A percentile compares a stretch with the other conserved stretches of the same genome.
phyloP scores from a whole-genome alignment of 2,797 vertebrate species.

The Neopelma chrysocephalum region DNA sequence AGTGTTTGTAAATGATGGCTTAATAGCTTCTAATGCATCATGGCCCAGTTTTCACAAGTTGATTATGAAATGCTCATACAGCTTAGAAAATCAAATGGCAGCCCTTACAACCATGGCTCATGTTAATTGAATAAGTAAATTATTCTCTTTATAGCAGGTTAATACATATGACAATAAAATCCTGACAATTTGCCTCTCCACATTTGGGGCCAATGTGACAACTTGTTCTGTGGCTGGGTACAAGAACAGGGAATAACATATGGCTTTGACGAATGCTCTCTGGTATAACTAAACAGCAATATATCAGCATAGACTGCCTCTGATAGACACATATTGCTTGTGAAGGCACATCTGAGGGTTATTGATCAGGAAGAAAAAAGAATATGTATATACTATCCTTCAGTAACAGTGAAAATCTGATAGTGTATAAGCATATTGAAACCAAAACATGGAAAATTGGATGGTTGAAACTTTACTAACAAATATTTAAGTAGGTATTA shows the following conservation, averaged over 20 bases:
- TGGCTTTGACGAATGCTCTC: accelerated
- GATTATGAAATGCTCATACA: constrained; percentile 50
- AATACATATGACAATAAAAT: constrained; percentile 14
- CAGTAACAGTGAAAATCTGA: not conserved
- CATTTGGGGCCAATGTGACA: not conserved
- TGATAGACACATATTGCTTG: not conserved
- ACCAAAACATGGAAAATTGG: not conserved
- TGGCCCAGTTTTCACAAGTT: constrained; percentile 58
- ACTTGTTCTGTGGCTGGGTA: not conserved
- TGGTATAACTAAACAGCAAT: not conserved
- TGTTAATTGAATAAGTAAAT: constrained; percentile 53
- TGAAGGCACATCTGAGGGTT: not conserved
- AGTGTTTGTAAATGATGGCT: constrained; percentile 62
- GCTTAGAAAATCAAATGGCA: constrained; percentile 60
- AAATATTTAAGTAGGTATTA: not conserved
- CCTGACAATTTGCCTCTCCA: not conserved
- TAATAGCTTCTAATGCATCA: constrained; percentile 67
- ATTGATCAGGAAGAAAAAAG: not conserved
- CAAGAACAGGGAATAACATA: not conserved
- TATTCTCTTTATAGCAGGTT: constrained; percentile 15
- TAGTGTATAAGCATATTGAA: not conserved
- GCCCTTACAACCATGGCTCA: constrained; percentile 2
- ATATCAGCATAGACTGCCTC: not conserved
- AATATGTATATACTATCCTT: not conserved
- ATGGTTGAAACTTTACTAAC: not conserved